phyloP scores from a whole-genome alignment of 2,888 invertebrate genomes.

The Gibbula magus region DNA sequence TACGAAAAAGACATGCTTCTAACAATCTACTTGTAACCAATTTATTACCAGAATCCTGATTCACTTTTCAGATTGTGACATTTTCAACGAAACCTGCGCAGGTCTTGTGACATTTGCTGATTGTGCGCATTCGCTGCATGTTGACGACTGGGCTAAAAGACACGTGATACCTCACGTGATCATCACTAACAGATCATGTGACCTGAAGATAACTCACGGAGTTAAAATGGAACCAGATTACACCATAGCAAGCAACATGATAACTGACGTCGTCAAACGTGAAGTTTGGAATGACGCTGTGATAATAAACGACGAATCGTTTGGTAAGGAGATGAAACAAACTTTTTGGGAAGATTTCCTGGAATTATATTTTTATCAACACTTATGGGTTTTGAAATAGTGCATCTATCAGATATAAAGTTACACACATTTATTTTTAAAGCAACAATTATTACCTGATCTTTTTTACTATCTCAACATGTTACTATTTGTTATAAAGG shows the following conservation, averaged over 20 bases:
- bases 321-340: not conserved
- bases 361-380: too few relatives aligned
- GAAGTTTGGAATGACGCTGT: slow-evolving; percentile 21
- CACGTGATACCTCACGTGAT: slow-evolving; percentile 30
- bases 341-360: too few relatives aligned
- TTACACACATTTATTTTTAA: too few relatives aligned
- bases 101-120: slow-evolving; percentile 24
- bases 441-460: too few relatives aligned
- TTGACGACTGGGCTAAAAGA: slow-evolving; percentile 28
- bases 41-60: not conserved
- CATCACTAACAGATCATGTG: slow-evolving; percentile 5
- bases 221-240: not conserved
- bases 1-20: too few relatives aligned
- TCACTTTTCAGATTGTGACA: slow-evolving; percentile 12
- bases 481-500: too few relatives aligned
- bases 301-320: not conserved
- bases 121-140: not conserved
- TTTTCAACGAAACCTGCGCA: not conserved
- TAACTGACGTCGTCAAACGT: not conserved
- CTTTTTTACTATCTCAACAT: too few relatives aligned
- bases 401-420: too few relatives aligned
- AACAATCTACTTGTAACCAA: too few relatives aligned
- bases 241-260: not conserved
- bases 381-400: too few relatives aligned
- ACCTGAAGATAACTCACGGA: not conserved